Conservation (phyloP, 1,140 invertebrate genomes). For the Calliopsis andreniformis region DNA sequence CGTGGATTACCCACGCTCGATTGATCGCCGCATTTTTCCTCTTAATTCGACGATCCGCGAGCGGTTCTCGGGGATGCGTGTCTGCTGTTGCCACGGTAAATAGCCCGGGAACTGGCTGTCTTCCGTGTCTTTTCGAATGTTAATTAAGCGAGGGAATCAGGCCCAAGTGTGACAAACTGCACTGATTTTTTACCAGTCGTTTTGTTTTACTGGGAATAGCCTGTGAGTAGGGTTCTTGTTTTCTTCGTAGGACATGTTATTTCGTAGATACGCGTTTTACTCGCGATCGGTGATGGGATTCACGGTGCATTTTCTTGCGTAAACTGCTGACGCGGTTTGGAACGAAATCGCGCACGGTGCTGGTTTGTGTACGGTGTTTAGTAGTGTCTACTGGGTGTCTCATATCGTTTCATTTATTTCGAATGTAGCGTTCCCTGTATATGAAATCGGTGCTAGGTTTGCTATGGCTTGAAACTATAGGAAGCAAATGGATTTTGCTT, state of each 20-base stretch:
- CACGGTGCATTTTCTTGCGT: background rate
- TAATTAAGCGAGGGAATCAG: conserved; percentile 23
- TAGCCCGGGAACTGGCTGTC: conserved; percentile 30
- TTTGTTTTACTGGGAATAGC: background rate
- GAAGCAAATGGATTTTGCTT: no score
- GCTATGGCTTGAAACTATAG: no score
- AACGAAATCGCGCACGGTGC: background rate
- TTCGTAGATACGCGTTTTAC: background rate
- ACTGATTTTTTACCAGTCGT: background rate
- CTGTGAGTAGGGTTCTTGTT: background rate
- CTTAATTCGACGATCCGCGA: conserved; percentile 57
- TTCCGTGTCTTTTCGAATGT: background rate
- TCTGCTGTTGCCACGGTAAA: conserved; percentile 48
- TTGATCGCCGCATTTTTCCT: conserved; percentile 66
- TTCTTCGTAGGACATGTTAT: background rate
- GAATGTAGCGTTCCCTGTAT: no score
- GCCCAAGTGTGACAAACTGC: background rate
- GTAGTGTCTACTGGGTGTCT: background rate
- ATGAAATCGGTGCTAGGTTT: no score
- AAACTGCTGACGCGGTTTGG: background rate
- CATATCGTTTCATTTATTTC: no score
- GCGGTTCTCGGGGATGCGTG: conserved; percentile 31
- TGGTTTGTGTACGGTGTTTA: conserved; percentile 3
- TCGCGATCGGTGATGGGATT: background rate
- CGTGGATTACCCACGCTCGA: conserved; percentile 67